phyloP scores from a whole-genome alignment of 2,888 invertebrate genomes.

The Anticlea derivata region DNA sequence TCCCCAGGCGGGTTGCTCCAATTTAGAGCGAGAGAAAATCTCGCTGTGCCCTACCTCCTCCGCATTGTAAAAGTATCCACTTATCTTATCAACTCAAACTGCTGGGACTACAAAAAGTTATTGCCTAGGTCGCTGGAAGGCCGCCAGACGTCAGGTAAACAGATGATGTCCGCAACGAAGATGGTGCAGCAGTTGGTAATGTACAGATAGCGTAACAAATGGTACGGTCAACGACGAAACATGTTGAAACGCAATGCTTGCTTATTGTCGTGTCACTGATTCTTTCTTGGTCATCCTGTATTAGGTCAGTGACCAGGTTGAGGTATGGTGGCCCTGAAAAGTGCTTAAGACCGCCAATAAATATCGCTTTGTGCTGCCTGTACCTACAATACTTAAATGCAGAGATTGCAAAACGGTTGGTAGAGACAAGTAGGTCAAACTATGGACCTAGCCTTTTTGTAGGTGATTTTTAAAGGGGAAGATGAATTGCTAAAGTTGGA shows the following conservation, averaged over 20 bases:
- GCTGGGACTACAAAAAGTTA: constrained; percentile 13
- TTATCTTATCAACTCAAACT: too few species aligned
- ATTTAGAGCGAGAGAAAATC: too few species aligned
- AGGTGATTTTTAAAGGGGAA: not conserved
- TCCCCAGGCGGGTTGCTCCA: too few species aligned
- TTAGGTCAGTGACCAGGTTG: too few species aligned
- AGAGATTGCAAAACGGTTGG: not conserved
- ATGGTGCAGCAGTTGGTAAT: constrained; percentile 5
- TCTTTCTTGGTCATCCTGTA: too few species aligned
- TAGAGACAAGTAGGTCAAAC: constrained; percentile 14
- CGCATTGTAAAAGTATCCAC: too few species aligned
- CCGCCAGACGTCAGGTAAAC: constrained; percentile 28
- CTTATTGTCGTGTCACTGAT: too few species aligned
- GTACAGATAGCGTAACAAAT: not conserved
- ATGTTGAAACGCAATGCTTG: too few species aligned
- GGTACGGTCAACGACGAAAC: constrained; percentile 2
- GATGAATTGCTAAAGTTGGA: not conserved
- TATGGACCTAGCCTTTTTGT: constrained; percentile 4
- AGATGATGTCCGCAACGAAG: constrained; percentile 1
- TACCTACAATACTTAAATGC: not conserved
- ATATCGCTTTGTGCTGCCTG: not conserved
- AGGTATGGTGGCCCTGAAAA: too few species aligned
- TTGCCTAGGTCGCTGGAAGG: constrained; percentile 26
- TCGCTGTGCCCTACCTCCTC: too few species aligned
- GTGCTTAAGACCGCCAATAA: too few species aligned